Evolutionary conservation across 2,113 vertebrate species (phyloP), one percentile per base, ranked within the genome.

Genomic region (Irena cyanogastra): DNA sequence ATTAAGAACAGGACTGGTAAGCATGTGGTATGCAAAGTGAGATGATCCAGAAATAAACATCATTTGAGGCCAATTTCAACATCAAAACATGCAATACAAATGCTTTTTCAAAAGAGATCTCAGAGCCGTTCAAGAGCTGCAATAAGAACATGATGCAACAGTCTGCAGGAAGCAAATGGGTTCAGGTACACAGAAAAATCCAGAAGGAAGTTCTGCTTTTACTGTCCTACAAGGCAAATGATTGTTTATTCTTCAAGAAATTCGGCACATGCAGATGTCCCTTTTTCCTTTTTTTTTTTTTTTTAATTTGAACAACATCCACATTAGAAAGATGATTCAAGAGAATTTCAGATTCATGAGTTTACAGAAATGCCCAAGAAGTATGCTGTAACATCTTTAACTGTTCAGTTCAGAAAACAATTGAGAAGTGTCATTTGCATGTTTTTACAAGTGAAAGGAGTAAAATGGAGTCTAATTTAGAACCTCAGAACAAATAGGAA

Each of bases 401-500:
- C 31, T 30, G 10, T 90, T 90, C 50, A 63, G 11, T 66, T 91
- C 74, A 89, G 57, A 92, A 81, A 93, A 83, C 79, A 93, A 93
- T 86, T 69, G 63, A 83, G 60, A 87, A 87, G 39, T 93, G 16
- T 47, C 16, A 78, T 94, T 95, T 96, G 47, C 87, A 89, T 93
- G 64, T 63, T 94, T 91, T 95, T 78, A 89, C 60, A 93, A 95
- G 56, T 83, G 50, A 92, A 96, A 88, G 33, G 54, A 90, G 71
- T 90, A 81, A 92, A 93, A 92, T 70, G 44, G 50, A 92, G 33
- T 64, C 41, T 89, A 69, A 90, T 89, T 94, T 65, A 88, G 83
- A 90, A 57, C 50, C 17, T 87, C 71, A 70, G 64, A 92, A 81
- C 21, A 31, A 83, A 70, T 83, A 74, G 30, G 30, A 89, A 84